phyloP scores from a whole-genome alignment of 1,140 invertebrate genomes.

The Hormaphis cornu region DNA sequence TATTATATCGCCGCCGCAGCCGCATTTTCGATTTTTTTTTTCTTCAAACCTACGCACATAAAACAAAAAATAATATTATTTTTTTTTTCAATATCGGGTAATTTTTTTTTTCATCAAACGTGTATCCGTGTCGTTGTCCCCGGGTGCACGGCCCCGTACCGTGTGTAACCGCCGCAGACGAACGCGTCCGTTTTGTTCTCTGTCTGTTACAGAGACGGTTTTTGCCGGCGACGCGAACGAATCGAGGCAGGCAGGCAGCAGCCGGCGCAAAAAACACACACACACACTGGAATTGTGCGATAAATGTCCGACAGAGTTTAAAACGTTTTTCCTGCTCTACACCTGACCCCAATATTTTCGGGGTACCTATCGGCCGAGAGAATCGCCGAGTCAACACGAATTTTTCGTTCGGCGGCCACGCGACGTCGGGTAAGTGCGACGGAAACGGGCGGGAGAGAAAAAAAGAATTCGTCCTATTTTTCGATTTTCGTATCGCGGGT shows the following conservation, averaged over 20 bases:
- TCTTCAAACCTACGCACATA: background rate
- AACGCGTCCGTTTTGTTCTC: slow-evolving; percentile 1
- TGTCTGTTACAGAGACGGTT: background rate
- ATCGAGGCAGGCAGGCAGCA: too few relatives aligned
- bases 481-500: too few relatives aligned
- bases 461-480: background rate
- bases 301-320: background rate
- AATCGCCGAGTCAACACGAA: too few relatives aligned
- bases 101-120: slow-evolving; percentile 5
- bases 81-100: too few relatives aligned
- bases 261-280: background rate
- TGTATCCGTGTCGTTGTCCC: background rate
- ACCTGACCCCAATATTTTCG: too few relatives aligned
- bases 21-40: background rate
- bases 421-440: background rate
- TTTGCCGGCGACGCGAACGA: background rate
- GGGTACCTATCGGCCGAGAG: too few relatives aligned
- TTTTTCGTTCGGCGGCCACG: background rate
- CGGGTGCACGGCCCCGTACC: background rate
- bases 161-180: background rate
- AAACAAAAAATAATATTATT: too few relatives aligned
- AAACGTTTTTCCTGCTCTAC: background rate
- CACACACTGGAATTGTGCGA: background rate
- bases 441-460: background rate
- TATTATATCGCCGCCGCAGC: background rate